A percentile compares a stretch with the other conserved stretches of the same genome.
Evolutionary conservation across 2,113 vertebrate species (phyloP).

Genomic region (Corynorhinus townsendii): DNA sequence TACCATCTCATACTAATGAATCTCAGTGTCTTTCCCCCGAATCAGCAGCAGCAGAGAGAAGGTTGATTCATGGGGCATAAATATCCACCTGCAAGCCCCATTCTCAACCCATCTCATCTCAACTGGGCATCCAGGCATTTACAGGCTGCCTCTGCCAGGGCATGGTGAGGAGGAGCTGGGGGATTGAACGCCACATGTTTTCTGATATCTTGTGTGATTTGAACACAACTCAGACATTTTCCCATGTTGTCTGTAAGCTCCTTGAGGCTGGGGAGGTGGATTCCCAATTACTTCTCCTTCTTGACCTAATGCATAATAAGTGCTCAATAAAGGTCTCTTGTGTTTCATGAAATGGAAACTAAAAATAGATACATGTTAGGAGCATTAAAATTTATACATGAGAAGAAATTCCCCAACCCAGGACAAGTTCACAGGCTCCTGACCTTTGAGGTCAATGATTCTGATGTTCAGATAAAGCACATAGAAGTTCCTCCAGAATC

Average conservation of each 20-base stretch:
- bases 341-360: neutral
- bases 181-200: neutral
- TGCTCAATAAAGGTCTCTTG: neutral
- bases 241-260: neutral
- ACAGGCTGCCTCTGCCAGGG: neutral
- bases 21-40: neutral
- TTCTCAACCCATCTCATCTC: neutral
- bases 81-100: neutral
- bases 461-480: neutral
- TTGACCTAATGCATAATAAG: neutral
- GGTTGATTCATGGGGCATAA: neutral
- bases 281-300: neutral
- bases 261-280: neutral
- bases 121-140: neutral
- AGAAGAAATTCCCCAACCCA: neutral
- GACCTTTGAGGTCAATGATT: neutral
- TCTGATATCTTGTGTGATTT: neutral
- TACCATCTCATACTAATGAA: too few species aligned
- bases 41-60: neutral
- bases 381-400: neutral
- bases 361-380: neutral
- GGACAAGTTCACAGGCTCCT: neutral
- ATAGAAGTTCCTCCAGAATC: neutral
- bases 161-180: neutral
- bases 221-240: neutral